Evolutionary conservation across 2,113 vertebrate genomes (phyloP).

Genomic region (human): DNA sequence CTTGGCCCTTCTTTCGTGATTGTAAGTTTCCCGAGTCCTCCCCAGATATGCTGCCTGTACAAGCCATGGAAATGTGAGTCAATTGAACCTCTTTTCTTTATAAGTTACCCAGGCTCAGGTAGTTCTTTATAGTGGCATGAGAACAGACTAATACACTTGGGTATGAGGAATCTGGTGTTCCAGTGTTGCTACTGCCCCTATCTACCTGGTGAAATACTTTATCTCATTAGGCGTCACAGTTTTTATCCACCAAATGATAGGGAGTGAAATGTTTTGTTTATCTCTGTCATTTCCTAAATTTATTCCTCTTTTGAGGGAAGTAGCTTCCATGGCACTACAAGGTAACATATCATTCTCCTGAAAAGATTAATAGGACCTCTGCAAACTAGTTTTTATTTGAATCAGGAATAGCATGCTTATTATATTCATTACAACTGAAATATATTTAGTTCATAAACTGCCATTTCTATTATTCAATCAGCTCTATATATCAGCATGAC

Average conservation of each 20-base stretch:
- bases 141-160: too few relatives aligned
- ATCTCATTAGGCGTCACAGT: not conserved
- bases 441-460: slow-evolving; percentile 45
- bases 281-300: not conserved
- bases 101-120: too few relatives aligned
- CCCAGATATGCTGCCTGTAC: too few relatives aligned
- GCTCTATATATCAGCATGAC: not conserved
- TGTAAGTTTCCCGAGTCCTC: too few relatives aligned
- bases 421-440: not conserved
- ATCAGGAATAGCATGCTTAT: not conserved
- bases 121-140: too few relatives aligned
- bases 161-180: not conserved
- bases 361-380: not conserved
- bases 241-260: not conserved
- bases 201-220: not conserved
- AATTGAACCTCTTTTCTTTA: too few relatives aligned
- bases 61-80: too few relatives aligned
- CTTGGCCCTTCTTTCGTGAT: too few relatives aligned
- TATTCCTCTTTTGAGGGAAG: not conserved
- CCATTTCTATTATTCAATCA: slow-evolving; percentile 28
- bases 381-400: slow-evolving; percentile 30
- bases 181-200: not conserved
- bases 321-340: not conserved
- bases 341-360: not conserved
- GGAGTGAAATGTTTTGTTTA: not conserved